Evolutionary conservation across 1,140 invertebrate genomes (phyloP).

Genomic region (Hyphantria cunea): DNA sequence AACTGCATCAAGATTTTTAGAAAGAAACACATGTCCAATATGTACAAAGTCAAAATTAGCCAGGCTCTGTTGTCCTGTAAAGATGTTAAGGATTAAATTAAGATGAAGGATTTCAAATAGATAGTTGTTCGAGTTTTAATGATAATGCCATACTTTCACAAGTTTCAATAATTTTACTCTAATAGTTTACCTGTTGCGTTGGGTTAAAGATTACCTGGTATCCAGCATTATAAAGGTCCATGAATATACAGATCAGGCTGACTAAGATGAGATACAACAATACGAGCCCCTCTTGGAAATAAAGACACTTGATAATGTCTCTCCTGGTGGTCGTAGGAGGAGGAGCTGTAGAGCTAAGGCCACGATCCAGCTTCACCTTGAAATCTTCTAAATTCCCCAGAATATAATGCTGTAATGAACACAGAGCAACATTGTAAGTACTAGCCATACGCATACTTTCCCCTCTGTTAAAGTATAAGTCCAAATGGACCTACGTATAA

Average conservation of each 20-base stretch:
- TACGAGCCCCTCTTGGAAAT: slow-evolving; percentile 45
- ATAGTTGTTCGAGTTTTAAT: background rate
- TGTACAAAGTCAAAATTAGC: slow-evolving; percentile 47
- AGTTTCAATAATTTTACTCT: no score
- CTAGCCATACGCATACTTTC: no score
- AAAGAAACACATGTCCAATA: slow-evolving; percentile 52
- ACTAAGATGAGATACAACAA: slow-evolving; percentile 51
- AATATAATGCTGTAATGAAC: slow-evolving; percentile 39
- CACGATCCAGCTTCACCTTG: slow-evolving; percentile 4
- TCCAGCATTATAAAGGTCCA: slow-evolving; percentile 58
- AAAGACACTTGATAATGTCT: slow-evolving; percentile 36
- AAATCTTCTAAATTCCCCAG: slow-evolving; percentile 18
- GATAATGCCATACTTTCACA: no score
- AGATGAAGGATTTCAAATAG: background rate
- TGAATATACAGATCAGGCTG: slow-evolving; percentile 47
- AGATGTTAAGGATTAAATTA: no score
- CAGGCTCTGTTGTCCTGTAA: slow-evolving; percentile 41
- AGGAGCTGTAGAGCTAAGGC: background rate
- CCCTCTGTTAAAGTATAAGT: no score
- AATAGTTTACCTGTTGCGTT: no score
- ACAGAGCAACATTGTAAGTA: no score
- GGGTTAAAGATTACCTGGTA: no score
- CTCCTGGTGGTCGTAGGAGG: slow-evolving; percentile 1
- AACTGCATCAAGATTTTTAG: slow-evolving; percentile 54
- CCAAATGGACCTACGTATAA: no score